Base-by-base conservation (phyloP, 2,113 vertebrate species). In the Ammodytes marinus region DNA sequence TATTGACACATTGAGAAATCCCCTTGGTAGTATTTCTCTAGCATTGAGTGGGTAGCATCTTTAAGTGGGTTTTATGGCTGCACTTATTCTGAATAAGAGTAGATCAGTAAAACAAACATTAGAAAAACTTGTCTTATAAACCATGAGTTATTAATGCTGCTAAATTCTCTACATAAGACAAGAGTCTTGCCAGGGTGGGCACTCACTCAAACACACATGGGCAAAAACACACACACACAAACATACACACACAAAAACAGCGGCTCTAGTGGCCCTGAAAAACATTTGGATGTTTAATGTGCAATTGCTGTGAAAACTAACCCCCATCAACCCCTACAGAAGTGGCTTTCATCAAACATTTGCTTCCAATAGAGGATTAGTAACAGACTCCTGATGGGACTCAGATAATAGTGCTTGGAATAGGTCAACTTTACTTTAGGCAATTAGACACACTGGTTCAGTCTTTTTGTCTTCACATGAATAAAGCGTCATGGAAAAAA, bases 301-400 rank as follows among this genome's bases (percentile, higher is more conserved):
- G 68, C 63, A 69, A 69, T 74, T 52, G 57, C 73, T 83, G 79
- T 70, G 73, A 77, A 88, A 86, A 82, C 73, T 47, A 77, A 50
- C 45, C 58, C 73, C 52, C 55, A 45, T 19, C 61, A 50, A 4
- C 10, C 9, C 19, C 49, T 49, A 27, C 45, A 50, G 40, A 79
- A 85, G 71, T 53, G 64, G 35, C 84, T 85, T 76, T 83, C 67
- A 82, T 90, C n/a, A 86, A 69, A 82, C 77, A 86, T 89, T 89
- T 83, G 19, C 63, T 84, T 79, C 14, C 8, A 15, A 81, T 46
- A 85, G 74, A 61, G 69, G 58, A 87, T 85, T 76, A 74, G 84
- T 45, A 12, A 7, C 55, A 37, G 15, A n/a, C 39, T 80, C 68
- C 70, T 2, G 12, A 72, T 71, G 69, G 8, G 39, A 46, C 60